phyloP scores from a whole-genome alignment of 2,888 invertebrate genomes.

The Lasiommata megera region DNA sequence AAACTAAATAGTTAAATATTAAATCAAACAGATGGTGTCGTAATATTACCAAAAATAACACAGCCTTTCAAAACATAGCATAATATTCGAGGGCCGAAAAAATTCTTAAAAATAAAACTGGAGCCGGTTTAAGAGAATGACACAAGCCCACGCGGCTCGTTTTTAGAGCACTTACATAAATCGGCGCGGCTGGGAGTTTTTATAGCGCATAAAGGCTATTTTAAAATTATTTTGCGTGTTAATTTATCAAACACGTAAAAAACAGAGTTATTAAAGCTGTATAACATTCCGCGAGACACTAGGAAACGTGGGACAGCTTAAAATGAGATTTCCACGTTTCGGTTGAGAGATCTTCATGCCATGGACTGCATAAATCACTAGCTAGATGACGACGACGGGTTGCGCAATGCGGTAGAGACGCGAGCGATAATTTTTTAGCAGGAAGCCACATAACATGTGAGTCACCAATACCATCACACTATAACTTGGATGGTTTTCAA shows the following conservation, averaged over 20 bases:
- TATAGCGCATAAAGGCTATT: conserved; percentile 46
- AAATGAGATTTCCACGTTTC: conserved; percentile 38
- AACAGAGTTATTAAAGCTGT: conserved; percentile 39
- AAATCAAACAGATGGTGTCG: conserved; percentile 22
- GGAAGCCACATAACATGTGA: conserved; percentile 38
- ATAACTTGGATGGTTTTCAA: conserved; percentile 18
- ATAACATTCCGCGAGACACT: conserved; percentile 42
- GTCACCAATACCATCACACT: conserved; percentile 24
- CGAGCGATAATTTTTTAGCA: conserved; percentile 36
- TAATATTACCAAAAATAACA: conserved; percentile 29
- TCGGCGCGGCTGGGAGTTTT: conserved; percentile 41
- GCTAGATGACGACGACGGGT: conserved; percentile 33
- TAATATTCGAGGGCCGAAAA: conserved; percentile 26
- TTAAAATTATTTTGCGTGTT: conserved; percentile 43
- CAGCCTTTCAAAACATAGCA: conserved; percentile 16
- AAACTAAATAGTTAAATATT: background rate
- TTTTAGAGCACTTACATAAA: conserved; percentile 62
- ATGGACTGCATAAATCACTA: conserved; percentile 46
- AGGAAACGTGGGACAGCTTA: conserved; percentile 37
- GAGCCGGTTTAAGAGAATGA: conserved; percentile 47
- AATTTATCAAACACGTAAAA: conserved; percentile 46
- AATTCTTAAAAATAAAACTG: conserved; percentile 41
- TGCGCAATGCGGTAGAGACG: conserved; percentile 46
- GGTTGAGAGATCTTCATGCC: conserved; percentile 42
- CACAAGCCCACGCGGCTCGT: conserved; percentile 48